Evolutionary conservation across 2,113 vertebrate species (phyloP), one percentile per base, ranked within the genome.

Genomic region (Hassar affinis): DNA sequence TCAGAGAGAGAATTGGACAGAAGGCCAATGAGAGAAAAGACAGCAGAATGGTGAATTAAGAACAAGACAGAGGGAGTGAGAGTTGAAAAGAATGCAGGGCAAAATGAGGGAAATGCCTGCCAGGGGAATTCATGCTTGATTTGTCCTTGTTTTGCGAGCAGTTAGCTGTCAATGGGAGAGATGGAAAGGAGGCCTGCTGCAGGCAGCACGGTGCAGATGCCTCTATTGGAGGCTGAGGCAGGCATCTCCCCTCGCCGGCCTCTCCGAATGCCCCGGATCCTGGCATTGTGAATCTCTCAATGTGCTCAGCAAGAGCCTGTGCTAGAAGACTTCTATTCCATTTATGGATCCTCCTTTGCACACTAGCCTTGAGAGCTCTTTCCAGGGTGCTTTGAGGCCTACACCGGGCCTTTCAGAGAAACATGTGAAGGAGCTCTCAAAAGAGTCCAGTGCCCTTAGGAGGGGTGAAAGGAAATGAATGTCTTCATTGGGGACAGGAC

Each of bases 41-140:
- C 72, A 71, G 51, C 52, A 57, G 80, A 79, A 51, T 27, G 66
- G 83, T 80, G 79, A 86, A 80, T 84, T 88, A 83, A 84, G 86
- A 87, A 87, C 85, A 47, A 86, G 85, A 84, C 83, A 86, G 84
- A 64, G 83, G 35, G 82, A 81, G 42, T 61, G 59, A 72, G 42
- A 86, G 87, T 47, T 85, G 81, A 87, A 72, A 83, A 80, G 82
- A 85, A 84, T 84, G 80, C 74, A 84, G 69, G 9, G 47, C 89
- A 87, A 88, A 87, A 88, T 85, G 87, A 86, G 85, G 84, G 52
- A 79, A 85, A 90, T 33, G 89, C 85, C 90, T 92, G 90, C 90
- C 91, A 92, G 89, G 90, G 90, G 89, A 93, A 91, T 93, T 94
- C 90, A 91, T 87, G 88, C 84, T 91, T 79, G 88, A 92, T 93